Base-by-base conservation (phyloP, 2,797 vertebrate species). In the Menidia menidia region DNA sequence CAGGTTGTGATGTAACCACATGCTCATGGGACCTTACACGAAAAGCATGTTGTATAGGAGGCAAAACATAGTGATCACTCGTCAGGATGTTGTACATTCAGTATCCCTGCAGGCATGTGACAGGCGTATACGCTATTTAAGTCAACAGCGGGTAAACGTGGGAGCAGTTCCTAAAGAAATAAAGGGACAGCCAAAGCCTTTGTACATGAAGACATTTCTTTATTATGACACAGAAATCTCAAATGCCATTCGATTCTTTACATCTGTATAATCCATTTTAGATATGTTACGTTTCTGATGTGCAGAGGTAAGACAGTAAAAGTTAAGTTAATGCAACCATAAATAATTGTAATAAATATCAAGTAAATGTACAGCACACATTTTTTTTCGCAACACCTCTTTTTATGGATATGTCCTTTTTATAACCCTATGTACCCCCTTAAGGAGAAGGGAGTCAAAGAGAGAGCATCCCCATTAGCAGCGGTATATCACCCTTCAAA, bases 281-380 rank as follows among this genome's bases (percentile, higher is more conserved):
- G 95, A 92, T 93, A 93, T 93, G 94, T 95, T 93, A 92, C 77
- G 89, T 92, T 93, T 91, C 91, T 90, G 85, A 94, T 94, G 94
- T 92, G 93, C 90, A 93, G 93, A 95, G 93, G 92, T 94, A 93
- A 95, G 95, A 97, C 83, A 93, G 89, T 87, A 95, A 95, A 94
- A 95, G 92, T 94, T 91, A 91, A 94, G 91, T 96, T 96, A 96
- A 96, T 95, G 96, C 95, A 96, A 96, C 93, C 96, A 98, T 98
- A 98, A 97, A 98, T 99, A 97, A 96, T 92, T 95, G 94, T 96
- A 97, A 99, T 98, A 99, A 98, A 99, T 98, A 98, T 88, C 95
- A 94, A 97, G 94, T 96, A 95, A 96, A 95, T 96, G 94, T 94
- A 95, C 95, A 96, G 96, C 96, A 95, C 94, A 87, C 89, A 81